Base-by-base conservation (phyloP, 1,140 invertebrate genomes). In the Lepidostoma basale region DNA sequence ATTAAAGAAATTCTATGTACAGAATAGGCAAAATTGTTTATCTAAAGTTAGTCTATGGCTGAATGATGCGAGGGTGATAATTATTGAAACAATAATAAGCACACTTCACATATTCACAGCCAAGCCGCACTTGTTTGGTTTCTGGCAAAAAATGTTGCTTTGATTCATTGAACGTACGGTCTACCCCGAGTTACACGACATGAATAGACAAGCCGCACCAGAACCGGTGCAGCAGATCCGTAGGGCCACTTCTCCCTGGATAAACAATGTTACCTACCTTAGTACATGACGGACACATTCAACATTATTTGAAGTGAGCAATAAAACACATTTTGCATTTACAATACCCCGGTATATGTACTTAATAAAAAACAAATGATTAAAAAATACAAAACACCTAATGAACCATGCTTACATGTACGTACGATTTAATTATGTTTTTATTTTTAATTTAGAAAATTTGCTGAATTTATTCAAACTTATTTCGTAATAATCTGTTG, bases 81-180 rank as follows among this genome's bases (percentile, higher is more conserved):
- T 39, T 22, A 56, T 56, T 2, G 8, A 56, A 59, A 33, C 14
- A 49, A 39, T 62, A 23, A 44, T 39, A 45, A 30, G 30, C 30
- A 62, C n/a, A 16, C 62, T 60, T 40, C 56, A 67, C 47, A 56
- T 62, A 47, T 36, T 62, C 47, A 40, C 39, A 62, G 63, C 36
- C 47, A 60, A 62, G 45, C 67, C 70, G 70, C 67, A 69, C 67
- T 63, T 68, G n/a, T n/a, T n/a, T 62, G 66, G 60, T 60, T 72
- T 60, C 18, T 40, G 47, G 71, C 63, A 73, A 73, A 73, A 73
- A 73, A 73, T 73, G 71, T 73, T 73, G 71, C 71, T 69, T 73
- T 72, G 66, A 68, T 62, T 73, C 45, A 64, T 73, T 59, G 33
- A 69, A 25, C 64, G 49, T 47, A 49, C 62, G 67, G 56, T 62